Evolutionary conservation across 2,888 invertebrate species (phyloP), one percentile per base, ranked within the genome.

Genomic region (Macaria notata): DNA sequence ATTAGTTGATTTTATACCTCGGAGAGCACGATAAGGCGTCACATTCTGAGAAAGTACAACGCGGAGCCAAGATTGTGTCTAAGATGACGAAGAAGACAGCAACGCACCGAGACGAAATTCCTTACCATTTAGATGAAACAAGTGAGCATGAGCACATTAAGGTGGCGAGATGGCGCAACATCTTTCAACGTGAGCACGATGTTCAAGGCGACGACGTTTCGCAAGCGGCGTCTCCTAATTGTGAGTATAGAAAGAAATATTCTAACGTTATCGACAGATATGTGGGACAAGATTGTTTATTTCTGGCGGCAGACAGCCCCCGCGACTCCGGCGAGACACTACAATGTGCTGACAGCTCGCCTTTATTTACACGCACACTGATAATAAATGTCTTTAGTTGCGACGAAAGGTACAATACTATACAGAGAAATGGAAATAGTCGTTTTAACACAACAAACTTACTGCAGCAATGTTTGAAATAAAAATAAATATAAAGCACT

Each of bases 241-340:
- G 71, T 70, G 59, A 53, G 49, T 56, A 70, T 64, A 68, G 73
- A 70, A 76, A 68, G 73, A 70, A 76, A 79, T 76, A 79, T 70
- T 78, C 61, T 63, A 66, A 65, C n/a, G 67, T 78, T 80, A 82
- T 82, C 76, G 80, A 73, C 73, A 72, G 73, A 72, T 78, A 84
- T 83, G 78, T 86, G 71, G 84, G 76, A 73, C 85, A 81, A 71
- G 72, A 75, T 69, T 73, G 77, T 81, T 79, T 86, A 85, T 86
- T 86, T 84, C 73, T 79, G 75, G 75, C 75, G 57, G 66, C 70
- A 73, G 75, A 73, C 79, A 71, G 78, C 76, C 78, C 76, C 75
- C 74, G 72, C 70, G 71, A 65, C 69, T 68, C 68, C 67, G 69
- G 64, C 68, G 72, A 65, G 54, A 63, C 68, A 64, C 56, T 54